These are phyloP conservation scores for Zele albiditarsus DNA, from an alignment of 2,888 invertebrate species.

Conservation along the genomic window DNA sequence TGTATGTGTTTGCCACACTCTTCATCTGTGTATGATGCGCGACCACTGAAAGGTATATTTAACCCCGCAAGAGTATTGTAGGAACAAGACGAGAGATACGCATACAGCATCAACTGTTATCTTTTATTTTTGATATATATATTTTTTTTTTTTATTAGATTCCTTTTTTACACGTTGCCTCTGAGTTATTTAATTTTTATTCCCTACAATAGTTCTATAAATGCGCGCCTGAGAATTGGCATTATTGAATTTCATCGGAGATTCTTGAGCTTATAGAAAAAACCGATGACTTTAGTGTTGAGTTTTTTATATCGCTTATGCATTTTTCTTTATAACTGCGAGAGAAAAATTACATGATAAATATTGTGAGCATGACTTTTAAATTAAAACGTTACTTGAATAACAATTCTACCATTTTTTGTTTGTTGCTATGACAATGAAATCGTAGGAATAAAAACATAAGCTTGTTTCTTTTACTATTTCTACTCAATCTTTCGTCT, in stretches of 20 bases:
- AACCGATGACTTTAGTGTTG: too few species aligned
- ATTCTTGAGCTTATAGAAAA: background rate
- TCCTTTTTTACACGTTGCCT: background rate
- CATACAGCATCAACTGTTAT: constrained; percentile 10
- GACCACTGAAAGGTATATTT: constrained; percentile 65
- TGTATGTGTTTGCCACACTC: background rate
- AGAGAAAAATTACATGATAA: too few species aligned
- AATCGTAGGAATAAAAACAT: too few species aligned
- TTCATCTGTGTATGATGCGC: constrained; percentile 53
- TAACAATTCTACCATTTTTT: too few species aligned
- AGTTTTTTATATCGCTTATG: too few species aligned
- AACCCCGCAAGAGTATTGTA: constrained; percentile 59
- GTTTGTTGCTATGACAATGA: too few species aligned
- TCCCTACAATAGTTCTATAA: background rate
- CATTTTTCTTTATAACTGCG: too few species aligned
- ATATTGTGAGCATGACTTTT: too few species aligned
- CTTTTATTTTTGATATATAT: constrained; percentile 9
- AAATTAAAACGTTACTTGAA: too few species aligned
- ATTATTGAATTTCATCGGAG: background rate
- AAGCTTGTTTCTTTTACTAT: too few species aligned
- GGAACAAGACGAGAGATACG: constrained; percentile 46
- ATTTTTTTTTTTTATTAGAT: background rate
- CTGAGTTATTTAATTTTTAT: constrained; percentile 1
- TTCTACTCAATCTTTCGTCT: too few species aligned
- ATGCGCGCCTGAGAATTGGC: background rate